Percentiles rank a stretch among this genome's conserved stretches.
Conservation (phyloP, 2,797 vertebrate species). For the Saxicola maurus region DNA sequence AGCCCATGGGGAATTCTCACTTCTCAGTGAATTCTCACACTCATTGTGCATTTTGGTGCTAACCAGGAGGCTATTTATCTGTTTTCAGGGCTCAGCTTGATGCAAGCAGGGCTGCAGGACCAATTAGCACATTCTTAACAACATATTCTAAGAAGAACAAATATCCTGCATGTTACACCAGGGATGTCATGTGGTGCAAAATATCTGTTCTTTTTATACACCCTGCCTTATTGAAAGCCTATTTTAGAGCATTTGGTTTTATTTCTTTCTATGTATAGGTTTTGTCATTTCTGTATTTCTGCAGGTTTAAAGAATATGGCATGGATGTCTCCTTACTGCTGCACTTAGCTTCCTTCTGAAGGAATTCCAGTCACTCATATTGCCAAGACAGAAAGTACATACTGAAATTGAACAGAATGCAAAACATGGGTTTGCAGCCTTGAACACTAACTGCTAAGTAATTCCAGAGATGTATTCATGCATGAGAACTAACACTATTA, state of each 20-base stretch:
- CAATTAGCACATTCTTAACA: background rate
- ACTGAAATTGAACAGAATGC: constrained; percentile 52
- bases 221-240: background rate
- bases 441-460: background rate
- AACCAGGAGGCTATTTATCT: background rate
- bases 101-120: background rate
- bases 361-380: constrained; percentile 57
- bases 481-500: background rate
- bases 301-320: constrained; percentile 49
- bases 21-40: background rate
- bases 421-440: constrained; percentile 35
- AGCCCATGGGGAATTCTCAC: accelerated
- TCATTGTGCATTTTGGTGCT: background rate
- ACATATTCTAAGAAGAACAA: background rate
- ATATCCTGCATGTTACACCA: background rate
- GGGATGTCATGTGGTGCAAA: background rate
- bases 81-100: background rate
- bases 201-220: background rate
- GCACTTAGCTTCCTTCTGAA: constrained; percentile 48
- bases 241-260: background rate
- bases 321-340: constrained; percentile 58
- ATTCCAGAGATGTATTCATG: background rate
- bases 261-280: constrained; percentile 12
- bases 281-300: constrained; percentile 61
- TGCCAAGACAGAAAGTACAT: constrained; percentile 52